Percentiles rank a stretch among this genome's conserved stretches.
phyloP scores from a whole-genome alignment of 35 echinoderm and acorn worm species.

The Holothuria glaberrima region DNA sequence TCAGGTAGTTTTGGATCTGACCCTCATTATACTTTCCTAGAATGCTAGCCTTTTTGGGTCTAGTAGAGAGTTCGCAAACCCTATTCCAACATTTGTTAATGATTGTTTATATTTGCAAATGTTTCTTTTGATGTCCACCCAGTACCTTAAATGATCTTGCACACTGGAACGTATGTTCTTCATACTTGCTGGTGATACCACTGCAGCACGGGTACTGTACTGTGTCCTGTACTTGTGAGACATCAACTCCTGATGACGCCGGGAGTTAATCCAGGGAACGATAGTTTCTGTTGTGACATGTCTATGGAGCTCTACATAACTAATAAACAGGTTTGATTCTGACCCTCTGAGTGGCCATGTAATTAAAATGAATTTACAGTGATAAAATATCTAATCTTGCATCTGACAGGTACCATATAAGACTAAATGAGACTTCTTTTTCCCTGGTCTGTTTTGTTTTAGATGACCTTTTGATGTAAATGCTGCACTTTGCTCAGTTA shows the following conservation, averaged over 20 bases:
- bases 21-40: too few species aligned
- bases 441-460: background rate
- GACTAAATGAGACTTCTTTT: slow-evolving; percentile 6
- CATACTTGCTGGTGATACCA: background rate
- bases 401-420: background rate
- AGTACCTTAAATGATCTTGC: background rate
- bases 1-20: too few species aligned
- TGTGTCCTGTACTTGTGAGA: slow-evolving; percentile 1
- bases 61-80: background rate
- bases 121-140: background rate
- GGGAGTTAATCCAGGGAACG: background rate
- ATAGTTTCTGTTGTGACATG: slow-evolving; percentile 7
- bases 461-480: background rate
- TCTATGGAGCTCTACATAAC: background rate
- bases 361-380: background rate
- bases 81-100: background rate
- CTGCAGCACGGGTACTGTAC: background rate
- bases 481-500: slow-evolving; percentile 2
- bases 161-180: background rate
- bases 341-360: background rate
- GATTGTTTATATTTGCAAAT: background rate
- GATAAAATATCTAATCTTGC: slow-evolving; percentile 7
- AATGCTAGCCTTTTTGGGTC: too few species aligned
- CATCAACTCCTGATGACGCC: background rate
- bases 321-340: slow-evolving; percentile 25